Evolutionary conservation across 2,888 invertebrate genomes (phyloP).

Genomic region (Drosophila sordidapex): DNA sequence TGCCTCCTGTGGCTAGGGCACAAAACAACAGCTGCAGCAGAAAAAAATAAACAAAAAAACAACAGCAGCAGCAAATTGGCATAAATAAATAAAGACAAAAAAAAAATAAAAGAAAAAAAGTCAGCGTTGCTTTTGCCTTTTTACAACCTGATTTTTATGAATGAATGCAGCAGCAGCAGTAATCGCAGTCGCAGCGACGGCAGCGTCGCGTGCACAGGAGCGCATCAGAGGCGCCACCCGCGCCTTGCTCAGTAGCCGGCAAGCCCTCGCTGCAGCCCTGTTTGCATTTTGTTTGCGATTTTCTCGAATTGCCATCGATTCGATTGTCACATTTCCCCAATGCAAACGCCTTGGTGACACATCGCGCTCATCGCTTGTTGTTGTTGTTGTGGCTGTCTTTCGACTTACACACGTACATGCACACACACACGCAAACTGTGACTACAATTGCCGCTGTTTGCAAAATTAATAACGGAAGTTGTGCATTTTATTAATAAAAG

Average conservation of each 20-base stretch:
- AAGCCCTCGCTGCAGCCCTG: slow-evolving; percentile 36
- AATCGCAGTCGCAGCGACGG: slow-evolving; percentile 21
- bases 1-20: slow-evolving; percentile 47
- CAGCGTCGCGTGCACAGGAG: slow-evolving; percentile 72
- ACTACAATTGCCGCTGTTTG: slow-evolving; percentile 73
- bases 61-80: slow-evolving; percentile 72
- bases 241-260: slow-evolving; percentile 25
- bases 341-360: slow-evolving; percentile 56
- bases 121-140: slow-evolving; percentile 56
- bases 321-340: slow-evolving; percentile 35
- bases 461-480: slow-evolving; percentile 84
- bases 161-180: slow-evolving; percentile 68
- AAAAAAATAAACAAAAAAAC: slow-evolving; percentile 20
- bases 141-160: slow-evolving; percentile 81
- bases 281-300: slow-evolving; percentile 53
- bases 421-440: not conserved
- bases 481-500: slow-evolving; percentile 84
- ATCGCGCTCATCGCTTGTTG: slow-evolving; percentile 59
- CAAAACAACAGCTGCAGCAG: slow-evolving; percentile 27
- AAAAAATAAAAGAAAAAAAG: slow-evolving; percentile 34
- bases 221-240: slow-evolving; percentile 46
- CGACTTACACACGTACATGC: slow-evolving; percentile 9
- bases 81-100: slow-evolving; percentile 66
- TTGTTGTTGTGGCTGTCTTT: slow-evolving; percentile 53
- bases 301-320: slow-evolving; percentile 37